Evolutionary conservation across 2,113 vertebrate genomes (phyloP).

Genomic region (Neotoma lepida): DNA sequence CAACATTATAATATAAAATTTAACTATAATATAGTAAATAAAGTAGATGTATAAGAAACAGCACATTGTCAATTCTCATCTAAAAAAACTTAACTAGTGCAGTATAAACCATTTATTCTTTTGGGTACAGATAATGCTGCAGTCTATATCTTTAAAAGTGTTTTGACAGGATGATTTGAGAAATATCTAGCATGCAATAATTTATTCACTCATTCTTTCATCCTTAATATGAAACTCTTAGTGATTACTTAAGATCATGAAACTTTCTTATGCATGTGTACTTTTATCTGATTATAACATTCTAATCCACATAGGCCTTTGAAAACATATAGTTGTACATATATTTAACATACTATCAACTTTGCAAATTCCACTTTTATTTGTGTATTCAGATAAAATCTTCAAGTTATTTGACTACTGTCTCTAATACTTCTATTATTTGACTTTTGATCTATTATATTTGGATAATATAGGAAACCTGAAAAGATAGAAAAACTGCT

Average conservation of each 20-base stretch:
- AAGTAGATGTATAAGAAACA: constrained; percentile 22
- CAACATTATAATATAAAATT: not conserved
- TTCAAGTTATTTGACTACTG: constrained; percentile 13
- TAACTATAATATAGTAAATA: not conserved
- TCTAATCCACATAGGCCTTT: constrained; percentile 8
- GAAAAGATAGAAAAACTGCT: constrained; percentile 7
- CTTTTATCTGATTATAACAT: constrained; percentile 46
- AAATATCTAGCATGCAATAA: constrained; percentile 35
- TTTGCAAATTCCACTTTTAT: constrained; percentile 23
- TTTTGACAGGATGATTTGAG: constrained; percentile 35
- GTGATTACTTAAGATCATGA: constrained; percentile 33
- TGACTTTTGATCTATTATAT: constrained; percentile 42
- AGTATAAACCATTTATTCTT: not conserved
- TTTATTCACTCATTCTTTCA: constrained; percentile 24
- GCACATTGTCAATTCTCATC: not conserved
- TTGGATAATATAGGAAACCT: constrained; percentile 12
- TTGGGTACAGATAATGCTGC: constrained; percentile 32
- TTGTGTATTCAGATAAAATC: constrained; percentile 27
- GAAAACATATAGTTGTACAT: not conserved
- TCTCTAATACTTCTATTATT: not conserved
- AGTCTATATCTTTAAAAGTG: constrained; percentile 35
- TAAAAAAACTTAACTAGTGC: constrained; percentile 10
- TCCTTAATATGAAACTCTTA: constrained; percentile 48
- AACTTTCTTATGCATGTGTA: not conserved
- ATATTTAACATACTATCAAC: not conserved